Percentiles rank a stretch among this genome's conserved stretches.
Conservation (phyloP, 37 sponge, comb jelly and placozoan species). For the Eunapius fragilis region DNA sequence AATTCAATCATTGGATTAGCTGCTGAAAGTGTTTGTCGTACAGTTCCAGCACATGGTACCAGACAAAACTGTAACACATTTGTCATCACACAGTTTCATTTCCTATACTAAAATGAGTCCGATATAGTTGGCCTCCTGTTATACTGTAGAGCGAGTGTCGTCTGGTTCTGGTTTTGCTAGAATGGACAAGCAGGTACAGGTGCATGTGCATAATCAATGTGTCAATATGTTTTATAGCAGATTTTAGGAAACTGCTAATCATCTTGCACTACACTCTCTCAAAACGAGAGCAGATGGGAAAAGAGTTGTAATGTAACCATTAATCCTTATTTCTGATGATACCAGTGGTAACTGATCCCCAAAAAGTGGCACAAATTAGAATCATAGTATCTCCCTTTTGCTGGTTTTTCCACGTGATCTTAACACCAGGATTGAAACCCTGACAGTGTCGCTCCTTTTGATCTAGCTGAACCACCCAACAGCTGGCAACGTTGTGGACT, state of each 20-base stretch:
- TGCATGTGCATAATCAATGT: too few relatives aligned
- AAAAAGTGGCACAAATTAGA: constrained; percentile 23
- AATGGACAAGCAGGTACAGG: too few relatives aligned
- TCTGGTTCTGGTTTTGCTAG: too few relatives aligned
- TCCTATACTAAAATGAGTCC: too few relatives aligned
- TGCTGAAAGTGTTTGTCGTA: not conserved
- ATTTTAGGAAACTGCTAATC: not conserved
- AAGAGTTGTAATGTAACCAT: constrained; percentile 1
- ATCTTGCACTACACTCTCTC: not conserved
- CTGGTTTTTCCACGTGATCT: constrained; percentile 10
- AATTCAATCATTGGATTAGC: too few relatives aligned
- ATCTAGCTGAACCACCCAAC: not conserved
- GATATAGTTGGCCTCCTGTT: too few relatives aligned
- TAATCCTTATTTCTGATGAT: constrained; percentile 8
- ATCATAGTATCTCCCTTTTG: constrained; percentile 13
- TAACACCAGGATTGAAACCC: not conserved
- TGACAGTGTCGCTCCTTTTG: not conserved
- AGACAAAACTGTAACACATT: too few relatives aligned
- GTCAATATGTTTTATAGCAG: too few relatives aligned
- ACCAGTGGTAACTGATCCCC: constrained; percentile 17
- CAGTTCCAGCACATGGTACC: too few relatives aligned
- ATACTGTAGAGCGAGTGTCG: too few relatives aligned
- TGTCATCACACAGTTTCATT: too few relatives aligned
- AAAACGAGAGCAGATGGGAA: not conserved
- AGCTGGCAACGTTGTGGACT: not conserved